Conservation (phyloP, 2,888 invertebrate genomes). For the Plagiodera versicolora region DNA sequence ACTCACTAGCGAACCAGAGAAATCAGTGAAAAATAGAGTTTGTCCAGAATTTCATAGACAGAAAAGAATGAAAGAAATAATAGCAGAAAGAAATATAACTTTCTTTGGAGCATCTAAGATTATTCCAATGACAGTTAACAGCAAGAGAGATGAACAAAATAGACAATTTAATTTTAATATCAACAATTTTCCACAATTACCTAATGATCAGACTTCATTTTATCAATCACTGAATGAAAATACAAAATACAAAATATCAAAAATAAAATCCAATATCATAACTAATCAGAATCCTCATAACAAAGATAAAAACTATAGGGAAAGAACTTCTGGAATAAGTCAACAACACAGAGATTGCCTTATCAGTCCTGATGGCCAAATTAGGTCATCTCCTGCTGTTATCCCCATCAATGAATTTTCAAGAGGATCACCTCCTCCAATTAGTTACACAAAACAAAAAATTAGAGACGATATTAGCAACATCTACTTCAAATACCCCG, state of each 20-base stretch:
- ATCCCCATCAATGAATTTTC: not conserved
- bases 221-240: too few species aligned
- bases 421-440: not conserved
- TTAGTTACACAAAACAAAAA: not conserved
- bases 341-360: not conserved
- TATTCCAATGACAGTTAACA: not conserved
- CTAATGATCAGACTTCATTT: too few species aligned
- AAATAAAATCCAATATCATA: not conserved
- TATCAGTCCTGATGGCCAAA: not conserved
- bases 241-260: not conserved
- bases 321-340: not conserved
- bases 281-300: not conserved
- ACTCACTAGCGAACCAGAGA: not conserved
- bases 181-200: not conserved
- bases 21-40: not conserved
- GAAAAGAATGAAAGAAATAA: not conserved
- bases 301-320: not conserved
- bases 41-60: not conserved
- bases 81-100: constrained; percentile 1
- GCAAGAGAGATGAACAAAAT: not conserved
- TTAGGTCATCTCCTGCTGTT: not conserved
- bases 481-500: not conserved
- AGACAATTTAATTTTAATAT: not conserved
- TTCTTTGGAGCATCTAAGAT: not conserved
- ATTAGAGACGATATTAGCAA: not conserved